phyloP scores from a whole-genome alignment of 2,113 vertebrate species.

The Aramus guarauna region DNA sequence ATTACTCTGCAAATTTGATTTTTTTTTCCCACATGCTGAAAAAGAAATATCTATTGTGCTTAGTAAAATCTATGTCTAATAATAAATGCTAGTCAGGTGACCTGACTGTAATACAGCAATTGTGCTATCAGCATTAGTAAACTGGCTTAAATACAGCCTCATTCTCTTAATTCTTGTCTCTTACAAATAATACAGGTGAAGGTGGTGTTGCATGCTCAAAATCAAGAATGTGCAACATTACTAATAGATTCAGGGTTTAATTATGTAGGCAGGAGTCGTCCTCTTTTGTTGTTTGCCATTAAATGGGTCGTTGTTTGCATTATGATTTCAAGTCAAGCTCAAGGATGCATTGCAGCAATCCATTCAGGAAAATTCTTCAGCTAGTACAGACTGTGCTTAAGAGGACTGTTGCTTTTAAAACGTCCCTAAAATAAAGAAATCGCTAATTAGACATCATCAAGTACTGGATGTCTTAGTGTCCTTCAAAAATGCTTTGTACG shows the following conservation, averaged over 20 bases:
- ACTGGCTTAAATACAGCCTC: neutral
- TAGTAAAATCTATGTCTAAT: neutral
- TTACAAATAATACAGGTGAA: neutral
- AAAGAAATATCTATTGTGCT: neutral
- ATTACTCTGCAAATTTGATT: neutral
- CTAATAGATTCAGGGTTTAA: neutral
- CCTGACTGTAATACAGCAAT: neutral
- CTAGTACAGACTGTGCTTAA: neutral
- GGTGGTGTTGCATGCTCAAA: neutral
- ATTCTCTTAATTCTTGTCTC: neutral
- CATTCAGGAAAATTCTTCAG: neutral
- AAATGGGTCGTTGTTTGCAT: constrained; percentile 29
- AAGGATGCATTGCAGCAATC: neutral
- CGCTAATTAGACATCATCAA: neutral
- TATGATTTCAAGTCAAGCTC: neutral
- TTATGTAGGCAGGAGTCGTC: neutral
- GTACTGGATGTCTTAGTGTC: neutral
- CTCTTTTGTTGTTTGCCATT: neutral
- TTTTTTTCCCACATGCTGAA: neutral
- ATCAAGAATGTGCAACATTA: neutral
- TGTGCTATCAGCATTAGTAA: neutral
- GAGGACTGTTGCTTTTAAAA: neutral
- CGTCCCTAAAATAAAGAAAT: neutral
- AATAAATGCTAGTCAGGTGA: neutral
- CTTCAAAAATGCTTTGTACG: neutral